phyloP scores from a whole-genome alignment of 2,797 vertebrate species.

The Muscicapa comitata region DNA sequence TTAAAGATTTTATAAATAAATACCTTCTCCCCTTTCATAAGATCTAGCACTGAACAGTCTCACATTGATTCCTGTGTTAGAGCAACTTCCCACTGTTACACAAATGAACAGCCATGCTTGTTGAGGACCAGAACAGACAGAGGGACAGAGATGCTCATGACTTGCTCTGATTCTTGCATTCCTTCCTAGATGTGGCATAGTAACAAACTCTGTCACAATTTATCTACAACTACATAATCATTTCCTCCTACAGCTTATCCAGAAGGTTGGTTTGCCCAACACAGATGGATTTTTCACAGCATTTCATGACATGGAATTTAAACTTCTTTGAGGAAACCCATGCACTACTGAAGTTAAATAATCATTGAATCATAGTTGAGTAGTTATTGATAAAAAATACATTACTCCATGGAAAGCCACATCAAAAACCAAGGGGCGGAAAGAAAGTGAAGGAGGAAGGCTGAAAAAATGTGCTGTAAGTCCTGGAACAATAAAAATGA shows the following conservation, averaged over 20 bases:
- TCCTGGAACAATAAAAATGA: not conserved
- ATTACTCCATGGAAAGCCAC: not conserved
- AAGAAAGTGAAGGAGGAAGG: not conserved
- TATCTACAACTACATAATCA: not conserved
- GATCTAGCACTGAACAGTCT: not conserved
- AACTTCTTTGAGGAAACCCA: not conserved
- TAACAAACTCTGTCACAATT: not conserved
- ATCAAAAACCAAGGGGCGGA: not conserved
- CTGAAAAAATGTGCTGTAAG: not conserved
- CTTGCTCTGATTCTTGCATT: constrained; percentile 81
- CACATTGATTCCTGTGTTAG: not conserved
- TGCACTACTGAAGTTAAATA: not conserved
- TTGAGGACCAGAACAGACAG: constrained; percentile 75
- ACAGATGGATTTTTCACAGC: not conserved
- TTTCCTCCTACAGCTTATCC: not conserved
- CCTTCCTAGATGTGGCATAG: constrained; percentile 71
- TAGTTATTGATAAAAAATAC: not conserved
- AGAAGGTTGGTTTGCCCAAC: not conserved
- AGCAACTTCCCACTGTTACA: not conserved
- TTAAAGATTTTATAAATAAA: not conserved
- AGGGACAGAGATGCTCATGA: constrained; percentile 80
- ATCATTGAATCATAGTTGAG: not conserved
- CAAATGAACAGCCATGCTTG: not conserved
- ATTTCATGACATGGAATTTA: not conserved
- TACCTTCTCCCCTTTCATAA: not conserved